These are phyloP conservation scores for Pandemis cinnamomeana DNA, from an alignment of 2,888 invertebrate species.

Conservation along the genomic window DNA sequence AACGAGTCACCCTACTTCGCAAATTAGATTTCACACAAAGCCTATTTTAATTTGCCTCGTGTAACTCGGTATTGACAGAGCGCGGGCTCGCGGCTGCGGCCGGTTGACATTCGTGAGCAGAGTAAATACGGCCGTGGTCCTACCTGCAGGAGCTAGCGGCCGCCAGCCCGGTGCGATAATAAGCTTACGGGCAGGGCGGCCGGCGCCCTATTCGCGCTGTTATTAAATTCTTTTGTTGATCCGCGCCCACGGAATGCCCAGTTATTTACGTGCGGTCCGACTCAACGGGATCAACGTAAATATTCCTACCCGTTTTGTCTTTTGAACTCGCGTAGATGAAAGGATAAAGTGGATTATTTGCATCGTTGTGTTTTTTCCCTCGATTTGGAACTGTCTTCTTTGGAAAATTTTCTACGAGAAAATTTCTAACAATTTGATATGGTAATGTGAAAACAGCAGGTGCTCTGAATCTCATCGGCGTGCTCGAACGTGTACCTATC, in stretches of 20 bases:
- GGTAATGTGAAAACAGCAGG: conserved; percentile 65
- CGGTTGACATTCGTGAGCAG: conserved; percentile 70
- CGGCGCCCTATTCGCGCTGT: conserved; percentile 67
- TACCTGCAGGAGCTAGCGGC: conserved; percentile 57
- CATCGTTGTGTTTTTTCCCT: conserved; percentile 53
- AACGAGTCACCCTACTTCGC: conserved; percentile 73
- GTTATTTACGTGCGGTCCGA: conserved; percentile 72
- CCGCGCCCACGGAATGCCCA: conserved; percentile 67
- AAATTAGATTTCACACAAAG: conserved; percentile 84
- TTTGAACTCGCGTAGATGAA: conserved; percentile 66
- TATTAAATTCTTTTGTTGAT: conserved; percentile 83
- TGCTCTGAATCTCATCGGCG: conserved; percentile 59
- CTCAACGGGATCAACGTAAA: conserved; percentile 72
- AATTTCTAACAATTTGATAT: conserved; percentile 60
- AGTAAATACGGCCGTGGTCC: conserved; percentile 70
- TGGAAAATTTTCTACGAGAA: conserved; percentile 47
- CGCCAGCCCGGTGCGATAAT: conserved; percentile 66
- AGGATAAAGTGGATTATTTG: conserved; percentile 67
- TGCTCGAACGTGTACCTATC: conserved; percentile 52
- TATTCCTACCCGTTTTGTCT: conserved; percentile 64
- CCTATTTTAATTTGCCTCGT: conserved; percentile 83
- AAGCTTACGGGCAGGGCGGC: conserved; percentile 72
- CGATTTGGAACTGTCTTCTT: conserved; percentile 42
- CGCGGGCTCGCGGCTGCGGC: conserved; percentile 56
- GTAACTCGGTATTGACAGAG: conserved; percentile 69